Evolutionary conservation across 2,113 vertebrate species (phyloP).

Genomic region (Murina feae): DNA sequence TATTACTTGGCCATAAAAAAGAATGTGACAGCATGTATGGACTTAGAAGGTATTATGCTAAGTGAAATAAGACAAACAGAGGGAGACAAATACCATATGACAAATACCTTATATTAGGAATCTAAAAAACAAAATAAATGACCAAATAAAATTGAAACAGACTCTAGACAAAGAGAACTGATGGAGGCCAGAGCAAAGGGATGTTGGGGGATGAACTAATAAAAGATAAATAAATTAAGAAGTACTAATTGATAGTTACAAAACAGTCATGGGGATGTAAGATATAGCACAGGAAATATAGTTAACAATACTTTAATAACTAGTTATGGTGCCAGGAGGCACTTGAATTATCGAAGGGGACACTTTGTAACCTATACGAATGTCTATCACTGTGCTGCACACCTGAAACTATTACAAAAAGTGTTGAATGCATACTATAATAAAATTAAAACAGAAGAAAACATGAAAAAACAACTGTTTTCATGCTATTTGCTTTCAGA

Average conservation of each 20-base stretch:
- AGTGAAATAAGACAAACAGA: not conserved
- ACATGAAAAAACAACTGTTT: not conserved
- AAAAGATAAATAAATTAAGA: not conserved
- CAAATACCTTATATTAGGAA: not conserved
- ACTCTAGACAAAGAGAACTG: not conserved
- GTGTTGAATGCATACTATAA: not conserved
- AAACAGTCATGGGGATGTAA: not conserved
- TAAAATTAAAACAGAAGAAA: not conserved
- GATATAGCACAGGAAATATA: not conserved
- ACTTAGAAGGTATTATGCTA: not conserved
- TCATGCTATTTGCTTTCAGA: not conserved
- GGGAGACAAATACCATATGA: not conserved
- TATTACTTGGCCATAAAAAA: not conserved
- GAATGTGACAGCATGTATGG: not conserved
- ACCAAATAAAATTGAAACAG: not conserved
- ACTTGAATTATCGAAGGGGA: not conserved
- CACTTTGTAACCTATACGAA: not conserved
- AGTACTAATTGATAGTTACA: not conserved
- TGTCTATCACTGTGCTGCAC: not conserved
- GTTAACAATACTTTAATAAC: not conserved
- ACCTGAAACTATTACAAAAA: not conserved
- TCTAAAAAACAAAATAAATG: not conserved
- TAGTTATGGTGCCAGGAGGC: not conserved
- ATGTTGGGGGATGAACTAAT: not conserved
- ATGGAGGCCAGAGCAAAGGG: not conserved